Evolutionary conservation across 1,140 invertebrate species (phyloP), one percentile per base, ranked within the genome.

Genomic region (Agraylea sexmaculata): DNA sequence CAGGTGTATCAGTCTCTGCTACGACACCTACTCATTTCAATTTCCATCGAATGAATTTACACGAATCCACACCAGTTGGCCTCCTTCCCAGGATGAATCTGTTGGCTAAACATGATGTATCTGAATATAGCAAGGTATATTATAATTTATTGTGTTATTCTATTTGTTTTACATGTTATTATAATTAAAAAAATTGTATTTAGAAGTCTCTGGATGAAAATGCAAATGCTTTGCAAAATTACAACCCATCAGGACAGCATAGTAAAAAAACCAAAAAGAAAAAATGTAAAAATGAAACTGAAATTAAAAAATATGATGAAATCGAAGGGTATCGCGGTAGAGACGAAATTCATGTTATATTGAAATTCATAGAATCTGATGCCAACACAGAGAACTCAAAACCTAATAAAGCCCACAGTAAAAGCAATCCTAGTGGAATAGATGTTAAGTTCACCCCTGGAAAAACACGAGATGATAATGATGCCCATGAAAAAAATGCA

Each of bases 191-290:
- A 40, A 21, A 29, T 45, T 43, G 21, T 37, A 66, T 66, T 49
- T 60, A 76, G 61, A 77, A 78, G 55, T 70, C 73, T 25, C 54
- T 75, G 22, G 75, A 78, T 55, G 75, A 77, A 58, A 78, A 77
- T 52, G 74, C 72, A 40, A 78, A 78, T 52, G 62, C 74, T 19
- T 62, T 77, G 29, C 72, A 74, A 51, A 62, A 59, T 32, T 67
- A 67, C 43, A 60, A 56, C 50, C 53, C 60, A 18, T 63, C 66
- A 43, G 61, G 66, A 56, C 71, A 73, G 54, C 65, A 70, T 34
- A 50, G 53, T n/a, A 62, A 67, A 37, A 74, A 75, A 51, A 63
- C 66, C n/a, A 54, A 66, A 47, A 66, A 66, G 51, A 71, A 69
- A 53, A 66, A 68, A 47, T 61, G 67, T 38, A 64, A 66, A 45